Evolutionary conservation across 2,113 vertebrate genomes (phyloP).

Genomic region (Calidris pugnax): DNA sequence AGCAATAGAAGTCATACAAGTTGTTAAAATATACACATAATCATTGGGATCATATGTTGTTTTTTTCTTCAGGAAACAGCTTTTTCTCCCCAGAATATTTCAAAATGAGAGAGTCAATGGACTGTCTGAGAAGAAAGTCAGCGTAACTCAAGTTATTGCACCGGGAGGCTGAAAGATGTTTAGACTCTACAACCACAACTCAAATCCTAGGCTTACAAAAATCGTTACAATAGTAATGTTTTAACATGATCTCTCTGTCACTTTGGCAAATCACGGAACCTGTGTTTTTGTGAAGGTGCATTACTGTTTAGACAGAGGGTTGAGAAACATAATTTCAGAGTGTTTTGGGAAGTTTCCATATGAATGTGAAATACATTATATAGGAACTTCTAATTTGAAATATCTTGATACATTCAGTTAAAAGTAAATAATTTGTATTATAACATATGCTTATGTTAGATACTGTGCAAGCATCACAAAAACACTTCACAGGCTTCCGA

Average conservation of each 20-base stretch:
- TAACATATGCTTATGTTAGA: background rate
- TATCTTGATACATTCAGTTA: background rate
- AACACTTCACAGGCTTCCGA: background rate
- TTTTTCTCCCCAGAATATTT: background rate
- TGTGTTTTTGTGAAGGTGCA: background rate
- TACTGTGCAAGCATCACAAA: background rate
- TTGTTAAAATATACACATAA: background rate
- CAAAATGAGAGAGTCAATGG: background rate
- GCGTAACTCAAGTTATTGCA: background rate
- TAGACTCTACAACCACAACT: background rate
- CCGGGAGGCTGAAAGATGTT: background rate
- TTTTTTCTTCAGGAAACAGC: background rate
- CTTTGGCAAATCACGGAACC: background rate
- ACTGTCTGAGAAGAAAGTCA: background rate
- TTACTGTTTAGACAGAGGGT: background rate
- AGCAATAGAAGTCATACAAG: background rate
- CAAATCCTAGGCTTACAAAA: background rate
- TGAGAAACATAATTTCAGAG: background rate
- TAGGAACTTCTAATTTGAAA: background rate
- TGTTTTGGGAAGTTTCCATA: background rate
- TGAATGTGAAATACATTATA: background rate
- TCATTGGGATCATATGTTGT: accelerated
- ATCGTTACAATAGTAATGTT: background rate
- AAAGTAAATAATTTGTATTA: background rate
- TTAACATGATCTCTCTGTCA: background rate